These are phyloP conservation scores for Eidolon helvum DNA, from an alignment of 2,113 vertebrate genomes.

Conservation along the genomic window DNA sequence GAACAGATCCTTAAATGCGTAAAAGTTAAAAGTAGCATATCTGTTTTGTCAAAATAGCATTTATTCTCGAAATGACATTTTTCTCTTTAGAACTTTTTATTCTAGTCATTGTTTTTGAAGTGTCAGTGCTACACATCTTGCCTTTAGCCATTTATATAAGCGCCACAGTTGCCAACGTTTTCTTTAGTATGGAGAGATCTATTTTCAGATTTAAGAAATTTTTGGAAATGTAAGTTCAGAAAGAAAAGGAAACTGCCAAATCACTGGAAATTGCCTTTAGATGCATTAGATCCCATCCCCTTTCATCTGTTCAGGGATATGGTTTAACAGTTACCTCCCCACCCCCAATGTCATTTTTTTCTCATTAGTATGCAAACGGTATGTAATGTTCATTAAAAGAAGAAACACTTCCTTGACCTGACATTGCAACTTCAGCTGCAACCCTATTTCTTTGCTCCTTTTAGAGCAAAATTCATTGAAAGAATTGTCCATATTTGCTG, in stretches of 20 bases:
- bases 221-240: conserved; percentile 42
- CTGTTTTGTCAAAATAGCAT: background rate
- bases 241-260: background rate
- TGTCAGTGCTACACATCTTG: background rate
- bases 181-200: background rate
- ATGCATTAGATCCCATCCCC: background rate
- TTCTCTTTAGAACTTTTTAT: background rate
- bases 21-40: background rate
- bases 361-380: background rate
- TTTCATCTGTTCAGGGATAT: background rate
- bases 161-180: background rate
- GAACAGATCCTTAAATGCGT: background rate
- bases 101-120: background rate
- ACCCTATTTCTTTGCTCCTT: background rate
- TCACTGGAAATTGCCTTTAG: background rate
- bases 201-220: conserved; percentile 17
- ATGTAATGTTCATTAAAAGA: background rate
- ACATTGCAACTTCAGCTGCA: background rate
- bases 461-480: background rate
- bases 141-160: background rate
- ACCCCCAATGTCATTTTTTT: background rate
- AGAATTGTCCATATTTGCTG: background rate
- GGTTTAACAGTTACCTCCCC: background rate
- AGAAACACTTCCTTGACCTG: background rate
- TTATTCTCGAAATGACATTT: background rate